Percentiles rank a stretch among this genome's conserved stretches.
Evolutionary conservation across 2,113 vertebrate species (phyloP).

Genomic region (Passer montanus): DNA sequence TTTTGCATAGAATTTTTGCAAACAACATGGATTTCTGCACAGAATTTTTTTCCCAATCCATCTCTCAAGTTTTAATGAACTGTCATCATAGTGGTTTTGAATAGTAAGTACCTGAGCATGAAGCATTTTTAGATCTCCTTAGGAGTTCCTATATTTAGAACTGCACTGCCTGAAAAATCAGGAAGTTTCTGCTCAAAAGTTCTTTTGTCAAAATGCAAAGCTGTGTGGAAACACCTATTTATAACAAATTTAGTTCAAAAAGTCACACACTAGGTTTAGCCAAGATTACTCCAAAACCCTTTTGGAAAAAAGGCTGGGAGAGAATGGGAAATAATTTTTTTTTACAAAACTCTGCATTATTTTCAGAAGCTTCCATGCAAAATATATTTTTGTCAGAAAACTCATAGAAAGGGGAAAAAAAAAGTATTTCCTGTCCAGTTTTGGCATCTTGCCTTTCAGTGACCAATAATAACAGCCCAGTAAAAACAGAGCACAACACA

Average conservation of each 20-base stretch:
- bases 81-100: neutral
- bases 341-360: neutral
- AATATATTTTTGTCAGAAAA: neutral
- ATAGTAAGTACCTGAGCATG: neutral
- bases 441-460: constrained; percentile 47
- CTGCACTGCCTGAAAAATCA: neutral
- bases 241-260: neutral
- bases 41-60: neutral
- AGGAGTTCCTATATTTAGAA: neutral
- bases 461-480: constrained; percentile 35
- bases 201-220: neutral
- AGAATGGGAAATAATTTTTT: neutral
- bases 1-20: neutral
- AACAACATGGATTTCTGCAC: neutral
- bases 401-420: neutral
- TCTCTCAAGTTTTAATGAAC: neutral
- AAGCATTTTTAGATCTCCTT: neutral
- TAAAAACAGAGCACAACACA: constrained; percentile 21
- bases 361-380: neutral
- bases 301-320: neutral
- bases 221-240: neutral
- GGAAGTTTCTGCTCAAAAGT: neutral
- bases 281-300: neutral
- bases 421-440: constrained; percentile 18
- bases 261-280: neutral